A percentile compares a stretch with the other conserved stretches of the same genome.
Evolutionary conservation across 2,888 invertebrate species (phyloP).

Genomic region (Resseliella maxima): DNA sequence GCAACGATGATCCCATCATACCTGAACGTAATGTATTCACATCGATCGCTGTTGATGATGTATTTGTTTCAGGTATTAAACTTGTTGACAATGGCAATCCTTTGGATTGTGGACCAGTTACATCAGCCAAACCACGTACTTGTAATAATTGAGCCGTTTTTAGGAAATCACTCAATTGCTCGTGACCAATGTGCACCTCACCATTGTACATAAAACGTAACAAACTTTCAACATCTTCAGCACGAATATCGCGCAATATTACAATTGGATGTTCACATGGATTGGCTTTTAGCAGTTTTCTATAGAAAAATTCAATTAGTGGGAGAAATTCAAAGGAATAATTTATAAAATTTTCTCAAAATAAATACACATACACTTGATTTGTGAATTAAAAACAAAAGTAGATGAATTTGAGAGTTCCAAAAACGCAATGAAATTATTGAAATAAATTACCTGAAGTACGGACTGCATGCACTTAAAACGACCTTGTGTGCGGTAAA

Average conservation of each 20-base stretch:
- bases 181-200: conserved; percentile 89
- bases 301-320: conserved; percentile 62
- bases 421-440: background rate
- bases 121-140: conserved; percentile 87
- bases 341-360: background rate
- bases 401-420: too few species aligned
- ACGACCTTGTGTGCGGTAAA: conserved; percentile 93
- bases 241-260: conserved; percentile 85
- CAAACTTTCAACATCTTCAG: conserved; percentile 87
- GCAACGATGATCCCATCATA: conserved; percentile 59
- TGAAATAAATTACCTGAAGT: conserved; percentile 69
- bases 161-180: conserved; percentile 85
- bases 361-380: background rate
- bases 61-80: conserved; percentile 59
- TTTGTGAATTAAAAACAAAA: too few species aligned
- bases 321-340: background rate
- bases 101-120: conserved; percentile 67
- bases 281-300: conserved; percentile 87
- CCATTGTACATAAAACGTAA: conserved; percentile 93
- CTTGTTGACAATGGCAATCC: conserved; percentile 58
- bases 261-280: conserved; percentile 92
- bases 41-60: conserved; percentile 58
- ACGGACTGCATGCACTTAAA: conserved; percentile 92
- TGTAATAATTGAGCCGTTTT: conserved; percentile 89
- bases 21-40: conserved; percentile 58